A percentile compares a stretch with the other conserved stretches of the same genome.
Conservation (phyloP, 1,140 invertebrate species). For the Teleopsis dalmanni region DNA sequence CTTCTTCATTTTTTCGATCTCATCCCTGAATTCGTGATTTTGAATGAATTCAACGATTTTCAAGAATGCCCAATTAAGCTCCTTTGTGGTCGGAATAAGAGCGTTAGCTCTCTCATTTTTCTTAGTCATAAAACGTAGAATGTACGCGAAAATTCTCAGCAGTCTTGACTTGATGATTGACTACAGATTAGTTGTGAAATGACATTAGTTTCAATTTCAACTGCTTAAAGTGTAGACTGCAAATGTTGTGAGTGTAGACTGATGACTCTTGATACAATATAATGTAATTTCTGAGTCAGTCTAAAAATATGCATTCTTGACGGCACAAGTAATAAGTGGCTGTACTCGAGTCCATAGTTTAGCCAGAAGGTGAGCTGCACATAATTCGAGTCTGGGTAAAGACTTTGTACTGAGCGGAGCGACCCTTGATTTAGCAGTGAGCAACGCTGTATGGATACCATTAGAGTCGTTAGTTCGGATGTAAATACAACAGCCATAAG, state of each 20-base stretch:
- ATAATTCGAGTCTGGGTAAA: slow-evolving; percentile 17
- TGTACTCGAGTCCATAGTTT: slow-evolving; percentile 10
- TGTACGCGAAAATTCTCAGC: not conserved
- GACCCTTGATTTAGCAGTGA: slow-evolving; percentile 13
- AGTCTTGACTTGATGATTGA: not conserved
- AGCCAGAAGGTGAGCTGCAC: slow-evolving; percentile 13
- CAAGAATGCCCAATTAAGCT: slow-evolving; percentile 1
- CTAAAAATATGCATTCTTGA: slow-evolving; percentile 18
- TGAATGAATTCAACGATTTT: slow-evolving; percentile 4
- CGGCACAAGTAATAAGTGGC: slow-evolving; percentile 1
- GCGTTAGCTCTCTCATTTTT: not conserved
- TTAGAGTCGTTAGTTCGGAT: slow-evolving; percentile 14
- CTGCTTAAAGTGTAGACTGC: slow-evolving; percentile 20
- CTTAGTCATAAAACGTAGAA: too few species aligned
- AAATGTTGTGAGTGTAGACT: slow-evolving; percentile 20
- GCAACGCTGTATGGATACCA: slow-evolving; percentile 1
- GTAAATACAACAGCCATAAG: slow-evolving; percentile 38
- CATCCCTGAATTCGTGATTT: not conserved
- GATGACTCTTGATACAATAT: slow-evolving; percentile 25
- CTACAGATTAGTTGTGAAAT: not conserved
- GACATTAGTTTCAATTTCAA: not conserved
- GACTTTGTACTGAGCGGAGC: slow-evolving; percentile 13
- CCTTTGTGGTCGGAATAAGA: not conserved
- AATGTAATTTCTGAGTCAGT: slow-evolving; percentile 34
- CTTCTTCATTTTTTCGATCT: slow-evolving; percentile 5